Conservation (phyloP, 1,140 invertebrate genomes). For the Drosophila repleta region DNA sequence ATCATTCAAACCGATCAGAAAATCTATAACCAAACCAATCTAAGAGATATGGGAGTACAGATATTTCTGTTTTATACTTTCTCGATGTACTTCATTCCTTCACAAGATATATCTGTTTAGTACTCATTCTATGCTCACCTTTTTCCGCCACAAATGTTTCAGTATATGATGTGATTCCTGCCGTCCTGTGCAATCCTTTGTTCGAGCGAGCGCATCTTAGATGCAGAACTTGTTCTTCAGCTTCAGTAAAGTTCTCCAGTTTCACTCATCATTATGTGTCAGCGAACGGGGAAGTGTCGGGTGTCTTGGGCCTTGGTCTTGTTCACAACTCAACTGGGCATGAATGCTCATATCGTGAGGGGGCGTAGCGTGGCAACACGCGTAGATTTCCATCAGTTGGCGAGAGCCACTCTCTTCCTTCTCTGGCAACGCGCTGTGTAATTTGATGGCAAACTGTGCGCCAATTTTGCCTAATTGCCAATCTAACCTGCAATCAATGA, state of each 20-base stretch:
- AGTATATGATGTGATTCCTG: too few relatives aligned
- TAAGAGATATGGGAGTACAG: too few relatives aligned
- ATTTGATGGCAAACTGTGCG: conserved; percentile 53
- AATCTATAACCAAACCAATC: too few relatives aligned
- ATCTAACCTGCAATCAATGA: conserved; percentile 41
- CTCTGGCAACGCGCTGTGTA: conserved; percentile 12
- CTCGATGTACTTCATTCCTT: too few relatives aligned
- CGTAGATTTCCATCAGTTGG: conserved; percentile 15
- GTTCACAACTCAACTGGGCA: neutral
- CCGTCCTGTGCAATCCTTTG: too few relatives aligned
- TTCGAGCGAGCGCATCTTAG: neutral
- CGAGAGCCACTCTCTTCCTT: too few relatives aligned
- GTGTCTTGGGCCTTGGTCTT: neutral
- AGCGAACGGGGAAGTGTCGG: neutral
- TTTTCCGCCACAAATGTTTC: too few relatives aligned
- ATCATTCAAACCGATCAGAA: too few relatives aligned
- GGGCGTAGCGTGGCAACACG: neutral
- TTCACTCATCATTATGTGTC: conserved; percentile 6
- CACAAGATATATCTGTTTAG: too few relatives aligned
- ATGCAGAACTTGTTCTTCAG: neutral
- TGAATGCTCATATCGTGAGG: conserved; percentile 7
- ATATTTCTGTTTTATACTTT: too few relatives aligned
- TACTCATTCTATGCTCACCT: too few relatives aligned
- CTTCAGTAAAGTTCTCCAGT: neutral
- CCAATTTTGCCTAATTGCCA: conserved; percentile 38